phyloP scores from a whole-genome alignment of 2,113 vertebrate species.

The Hyperoodon ampullatus region DNA sequence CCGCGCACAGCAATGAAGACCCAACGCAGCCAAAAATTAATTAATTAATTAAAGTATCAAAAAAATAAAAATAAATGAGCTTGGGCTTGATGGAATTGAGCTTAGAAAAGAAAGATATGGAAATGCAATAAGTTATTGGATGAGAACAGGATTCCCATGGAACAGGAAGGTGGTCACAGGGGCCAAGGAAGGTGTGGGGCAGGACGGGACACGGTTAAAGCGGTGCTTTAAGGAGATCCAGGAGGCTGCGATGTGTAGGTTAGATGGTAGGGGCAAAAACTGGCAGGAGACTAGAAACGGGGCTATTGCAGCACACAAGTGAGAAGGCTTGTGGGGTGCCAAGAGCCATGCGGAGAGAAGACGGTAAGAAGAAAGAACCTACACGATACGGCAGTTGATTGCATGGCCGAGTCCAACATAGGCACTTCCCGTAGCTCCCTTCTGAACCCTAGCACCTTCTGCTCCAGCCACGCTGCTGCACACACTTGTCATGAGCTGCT shows the following conservation, averaged over 20 bases:
- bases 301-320: background rate
- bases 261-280: background rate
- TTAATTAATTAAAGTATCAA: no score
- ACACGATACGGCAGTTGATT: background rate
- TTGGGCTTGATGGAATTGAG: background rate
- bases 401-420: background rate
- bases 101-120: slow-evolving; percentile 8
- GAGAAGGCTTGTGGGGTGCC: background rate
- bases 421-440: background rate
- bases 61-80: background rate
- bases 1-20: no score
- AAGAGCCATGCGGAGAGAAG: background rate
- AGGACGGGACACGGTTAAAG: background rate
- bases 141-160: background rate
- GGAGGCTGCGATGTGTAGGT: no score
- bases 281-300: background rate
- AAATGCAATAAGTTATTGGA: background rate
- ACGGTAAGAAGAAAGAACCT: background rate
- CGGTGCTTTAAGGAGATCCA: background rate
- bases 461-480: background rate
- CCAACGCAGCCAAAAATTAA: no score
- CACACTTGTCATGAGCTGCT: background rate
- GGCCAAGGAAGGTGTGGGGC: background rate
- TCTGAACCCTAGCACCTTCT: background rate
- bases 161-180: background rate